phyloP scores from a whole-genome alignment of 1,140 invertebrate species.

The Limonius californicus region DNA sequence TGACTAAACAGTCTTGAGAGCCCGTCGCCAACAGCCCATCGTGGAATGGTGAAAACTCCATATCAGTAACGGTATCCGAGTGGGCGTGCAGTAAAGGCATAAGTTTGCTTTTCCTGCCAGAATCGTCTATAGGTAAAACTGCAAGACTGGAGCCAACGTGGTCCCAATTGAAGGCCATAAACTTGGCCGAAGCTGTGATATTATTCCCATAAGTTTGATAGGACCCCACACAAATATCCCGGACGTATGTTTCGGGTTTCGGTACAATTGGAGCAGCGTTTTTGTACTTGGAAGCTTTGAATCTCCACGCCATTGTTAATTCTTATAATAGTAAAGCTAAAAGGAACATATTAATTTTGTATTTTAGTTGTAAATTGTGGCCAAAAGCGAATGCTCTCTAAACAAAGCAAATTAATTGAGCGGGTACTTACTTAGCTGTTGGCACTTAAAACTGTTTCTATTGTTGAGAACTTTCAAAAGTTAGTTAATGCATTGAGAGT shows the following conservation, averaged over 20 bases:
- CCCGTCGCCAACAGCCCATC: slow-evolving; percentile 86
- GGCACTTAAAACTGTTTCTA: too few relatives aligned
- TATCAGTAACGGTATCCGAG: slow-evolving; percentile 88
- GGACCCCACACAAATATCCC: slow-evolving; percentile 84
- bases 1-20: slow-evolving; percentile 86
- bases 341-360: too few relatives aligned
- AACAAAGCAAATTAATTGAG: too few relatives aligned
- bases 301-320: slow-evolving; percentile 80
- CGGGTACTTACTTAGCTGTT: too few relatives aligned
- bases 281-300: slow-evolving; percentile 96
- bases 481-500: too few relatives aligned
- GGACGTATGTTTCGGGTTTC: slow-evolving; percentile 85
- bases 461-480: too few relatives aligned
- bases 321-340: too few relatives aligned
- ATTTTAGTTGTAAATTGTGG: too few relatives aligned
- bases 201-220: slow-evolving; percentile 92
- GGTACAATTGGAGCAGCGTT: slow-evolving; percentile 92
- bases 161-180: slow-evolving; percentile 92
- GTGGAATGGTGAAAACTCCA: slow-evolving; percentile 93
- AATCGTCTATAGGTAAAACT: slow-evolving; percentile 79
- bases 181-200: slow-evolving; percentile 85
- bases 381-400: too few relatives aligned
- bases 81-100: slow-evolving; percentile 81
- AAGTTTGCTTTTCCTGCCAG: slow-evolving; percentile 78
- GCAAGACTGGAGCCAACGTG: slow-evolving; percentile 81